Evolutionary conservation across 2,797 vertebrate species (phyloP), one percentile per base, ranked within the genome.

Genomic region (Chaunax sp.): DNA sequence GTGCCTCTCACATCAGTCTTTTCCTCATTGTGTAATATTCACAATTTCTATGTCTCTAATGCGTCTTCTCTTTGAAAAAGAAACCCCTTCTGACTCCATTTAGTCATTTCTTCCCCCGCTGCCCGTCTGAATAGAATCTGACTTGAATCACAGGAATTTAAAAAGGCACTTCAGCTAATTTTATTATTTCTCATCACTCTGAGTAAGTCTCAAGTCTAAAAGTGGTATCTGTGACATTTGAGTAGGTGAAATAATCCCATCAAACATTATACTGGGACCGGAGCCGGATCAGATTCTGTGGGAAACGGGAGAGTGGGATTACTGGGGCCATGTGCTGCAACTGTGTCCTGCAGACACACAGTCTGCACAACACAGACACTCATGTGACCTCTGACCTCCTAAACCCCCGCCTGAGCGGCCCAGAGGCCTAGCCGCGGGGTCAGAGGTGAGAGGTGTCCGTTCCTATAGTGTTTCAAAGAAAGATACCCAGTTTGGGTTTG

Each of bases 331-430:
- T 86, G 80, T 87, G 87, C 86, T 81, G 64, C 37, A 23, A 86
- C 87, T 86, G 72, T 55, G 86, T 84, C 72, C 87, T 47, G 75
- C 85, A 94, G 92, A 93, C 93, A 86, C 77, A 81, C 76, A 89
- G 93, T 93, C 93, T 94, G 86, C 89, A 75, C 82, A 67, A 72
- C 80, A 76, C 72, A 88, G 90, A 87, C 88, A 80, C 83, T 80
- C 82, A 75, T 70, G 66, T 67, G 81, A 86, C 88, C 88, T 69
- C 68, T 76, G 83, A 89, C 89, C 92, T 80, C 55, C 70, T 80
- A 83, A 87, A 74, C 74, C 77, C 67, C 46, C 35, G 60, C 78
- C 75, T 55, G 80, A 88, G 87, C 60, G 44, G 83, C 88, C 84
- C 18, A 18, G 61, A 81, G 87, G 85, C 87, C 88, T 85, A 87